Base-by-base conservation (phyloP, 53 echinoderm and acorn worm species). In the Astropecten irregularis region DNA sequence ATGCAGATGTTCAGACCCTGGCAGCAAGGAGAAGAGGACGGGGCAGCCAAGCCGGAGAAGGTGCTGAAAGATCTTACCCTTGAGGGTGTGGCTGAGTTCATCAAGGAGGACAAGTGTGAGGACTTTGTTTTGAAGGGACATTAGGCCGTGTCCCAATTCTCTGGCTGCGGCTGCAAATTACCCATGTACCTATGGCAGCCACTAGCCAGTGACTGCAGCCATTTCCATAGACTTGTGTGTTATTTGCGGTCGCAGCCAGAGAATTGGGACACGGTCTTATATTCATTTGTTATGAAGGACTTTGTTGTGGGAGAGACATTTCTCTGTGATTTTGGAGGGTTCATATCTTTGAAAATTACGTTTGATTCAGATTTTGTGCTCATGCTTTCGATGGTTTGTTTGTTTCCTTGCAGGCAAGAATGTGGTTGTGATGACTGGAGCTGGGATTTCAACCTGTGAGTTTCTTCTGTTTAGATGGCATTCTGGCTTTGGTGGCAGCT, bases 371-470 rank as follows among this genome's bases (percentile, higher is more conserved):
- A n/a, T n/a, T n/a, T n/a, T n/a, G n/a, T n/a, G n/a, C n/a, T n/a
- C n/a, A n/a, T n/a, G n/a, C 2, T 28, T 3, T n/a, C 19, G 62
- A 33, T n/a, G 62, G 33, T 28, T 15, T 33, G 29, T n/a, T 33
- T 15, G 4, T 20, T n/a, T 28, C 18, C 29, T 79, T 68, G 31
- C 88, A 93, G 93, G 86, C 52, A 93, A 93, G 44, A 91, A 96
- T 40, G 54, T 96, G 11, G 85, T 96, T 22, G 88, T 96, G 19
- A 91, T 96, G 95, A 89, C 91, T 46, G 96, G 95, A 26, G 95
- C 95, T 49, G 95, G 95, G 9, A 95, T 95, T 38, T 95, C 95
- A 47, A 95, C 95, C 83, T 95, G 95, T 95, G 89, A 95, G 95
- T 92, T 22, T 46, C 15, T 50, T 56, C n/a, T n/a, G n/a, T n/a